These are phyloP conservation scores for Vireo griseus DNA, from an alignment of 2,797 vertebrate species.

Conservation along the genomic window DNA sequence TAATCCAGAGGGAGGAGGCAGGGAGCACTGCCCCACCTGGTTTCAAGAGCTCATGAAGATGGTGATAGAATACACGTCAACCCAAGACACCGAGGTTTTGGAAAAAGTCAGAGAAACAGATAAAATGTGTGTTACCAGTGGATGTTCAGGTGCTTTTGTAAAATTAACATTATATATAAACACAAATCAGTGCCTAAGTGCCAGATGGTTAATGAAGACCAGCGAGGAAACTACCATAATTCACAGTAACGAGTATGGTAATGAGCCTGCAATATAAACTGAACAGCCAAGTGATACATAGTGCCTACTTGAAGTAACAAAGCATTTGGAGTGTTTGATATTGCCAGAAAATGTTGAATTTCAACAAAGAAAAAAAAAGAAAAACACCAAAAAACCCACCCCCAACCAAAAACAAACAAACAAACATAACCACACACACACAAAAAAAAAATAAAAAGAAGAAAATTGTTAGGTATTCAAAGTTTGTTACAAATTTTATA, in stretches of 20 bases:
- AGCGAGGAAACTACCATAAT: conserved; percentile 74
- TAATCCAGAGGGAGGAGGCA: no score
- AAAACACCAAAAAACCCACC: no score
- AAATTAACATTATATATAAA: conserved; percentile 70
- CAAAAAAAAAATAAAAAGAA: neutral
- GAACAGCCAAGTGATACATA: conserved; percentile 60
- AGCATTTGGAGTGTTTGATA: conserved; percentile 61
- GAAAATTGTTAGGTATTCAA: neutral
- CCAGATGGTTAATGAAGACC: conserved; percentile 79
- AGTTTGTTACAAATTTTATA: neutral
- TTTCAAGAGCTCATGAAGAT: no score
- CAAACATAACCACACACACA: no score
- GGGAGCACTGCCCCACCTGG: no score
- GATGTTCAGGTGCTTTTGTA: conserved; percentile 71
- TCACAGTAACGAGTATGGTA: conserved; percentile 77
- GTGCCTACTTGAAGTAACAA: conserved; percentile 71
- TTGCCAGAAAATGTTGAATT: conserved; percentile 48
- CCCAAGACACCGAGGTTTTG: neutral
- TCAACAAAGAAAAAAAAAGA: neutral
- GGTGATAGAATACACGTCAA: no score
- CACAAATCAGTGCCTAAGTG: conserved; percentile 74
- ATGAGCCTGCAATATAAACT: conserved; percentile 72
- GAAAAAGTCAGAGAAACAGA: conserved; percentile 64
- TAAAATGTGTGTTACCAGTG: conserved; percentile 55
- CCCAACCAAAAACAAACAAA: neutral